A percentile compares a stretch with the other conserved stretches of the same genome.
Evolutionary conservation across 2,113 vertebrate genomes (phyloP).

Genomic region (Grammomys dolichurus): DNA sequence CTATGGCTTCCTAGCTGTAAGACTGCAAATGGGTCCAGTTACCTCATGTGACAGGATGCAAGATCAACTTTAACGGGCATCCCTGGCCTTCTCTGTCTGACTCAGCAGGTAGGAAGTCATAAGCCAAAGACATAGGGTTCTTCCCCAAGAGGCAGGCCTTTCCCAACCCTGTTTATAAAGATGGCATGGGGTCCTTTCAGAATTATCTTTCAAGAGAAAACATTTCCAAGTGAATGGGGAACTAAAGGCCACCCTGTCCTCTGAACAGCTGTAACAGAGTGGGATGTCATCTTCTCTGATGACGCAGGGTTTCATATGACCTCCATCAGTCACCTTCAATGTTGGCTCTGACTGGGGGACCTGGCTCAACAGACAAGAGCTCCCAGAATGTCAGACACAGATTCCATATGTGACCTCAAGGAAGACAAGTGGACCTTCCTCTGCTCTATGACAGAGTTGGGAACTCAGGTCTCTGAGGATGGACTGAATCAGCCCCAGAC

Average conservation of each 20-base stretch:
- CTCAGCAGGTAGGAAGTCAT: not conserved
- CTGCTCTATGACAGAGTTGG: not conserved
- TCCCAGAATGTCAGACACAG: not conserved
- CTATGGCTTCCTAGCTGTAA: not conserved
- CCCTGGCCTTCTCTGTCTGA: not conserved
- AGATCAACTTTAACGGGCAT: not conserved
- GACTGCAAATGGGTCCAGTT: not conserved
- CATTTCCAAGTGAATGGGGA: not conserved
- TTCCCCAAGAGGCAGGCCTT: not conserved
- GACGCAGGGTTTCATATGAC: not conserved
- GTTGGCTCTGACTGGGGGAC: not conserved
- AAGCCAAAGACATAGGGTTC: not conserved
- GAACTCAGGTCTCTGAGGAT: not conserved
- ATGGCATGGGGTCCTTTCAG: not conserved
- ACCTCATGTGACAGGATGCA: not conserved
- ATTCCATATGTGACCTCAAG: not conserved
- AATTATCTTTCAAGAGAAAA: not conserved
- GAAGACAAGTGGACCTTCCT: not conserved
- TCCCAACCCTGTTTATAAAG: not conserved
- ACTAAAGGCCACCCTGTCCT: not conserved
- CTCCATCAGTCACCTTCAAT: conserved; percentile 65
- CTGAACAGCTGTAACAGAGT: not conserved
- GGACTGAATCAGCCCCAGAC: not conserved
- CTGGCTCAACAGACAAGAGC: not conserved
- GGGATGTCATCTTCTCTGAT: not conserved